Base-by-base conservation (phyloP, 2,113 vertebrate species). In the Litocranius walleri region DNA sequence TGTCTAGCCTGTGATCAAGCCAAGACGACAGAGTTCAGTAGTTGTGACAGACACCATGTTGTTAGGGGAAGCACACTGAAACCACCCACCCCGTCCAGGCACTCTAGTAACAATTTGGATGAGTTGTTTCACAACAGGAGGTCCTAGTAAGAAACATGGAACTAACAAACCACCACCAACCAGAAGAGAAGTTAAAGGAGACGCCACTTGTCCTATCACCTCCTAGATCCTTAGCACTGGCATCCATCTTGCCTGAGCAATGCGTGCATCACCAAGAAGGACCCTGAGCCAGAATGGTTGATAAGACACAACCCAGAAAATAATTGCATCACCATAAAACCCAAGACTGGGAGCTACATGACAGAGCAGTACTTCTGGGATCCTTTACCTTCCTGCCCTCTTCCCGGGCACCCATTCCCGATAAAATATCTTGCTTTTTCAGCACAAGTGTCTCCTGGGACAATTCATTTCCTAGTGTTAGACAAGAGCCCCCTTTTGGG, bases 191-290 rank as follows among this genome's bases (percentile, higher is more conserved):
- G 67, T 74, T 74, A 40, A 43, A 43, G 23, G 36, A 77, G 12
- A 77, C 0, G 0, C 19, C 67, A 40, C n/a, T 40, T 3, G 0
- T 27, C 23, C 71, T 43, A 14, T 27, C 40, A 43, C 23, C 71
- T 77, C 11, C 71, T 43, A 77, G 36, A 77, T 77, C 36, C 71
- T 36, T 71, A 17, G 14, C 71, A 77, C 0, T 77, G 71, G 71
- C 0, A 0, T 27, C 71, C 40, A 43, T 77, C 71, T 43, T 77
- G 36, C 36, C 71, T 43, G 71, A 77, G 36, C 71, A 43, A 14
- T 4, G 71, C 3, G 0, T 43, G 36, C 6, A 0, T 77, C 71
- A 14, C 71, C 23, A 77, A 43, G 36, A 77, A 77, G 36, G 36
- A 43, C 71, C 5, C 71, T 43, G 12, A 14, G 12, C 40, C 71